Percentiles rank a stretch among this genome's conserved stretches.
Evolutionary conservation across 2,113 vertebrate species (phyloP).

Genomic region (Noturus placidus): DNA sequence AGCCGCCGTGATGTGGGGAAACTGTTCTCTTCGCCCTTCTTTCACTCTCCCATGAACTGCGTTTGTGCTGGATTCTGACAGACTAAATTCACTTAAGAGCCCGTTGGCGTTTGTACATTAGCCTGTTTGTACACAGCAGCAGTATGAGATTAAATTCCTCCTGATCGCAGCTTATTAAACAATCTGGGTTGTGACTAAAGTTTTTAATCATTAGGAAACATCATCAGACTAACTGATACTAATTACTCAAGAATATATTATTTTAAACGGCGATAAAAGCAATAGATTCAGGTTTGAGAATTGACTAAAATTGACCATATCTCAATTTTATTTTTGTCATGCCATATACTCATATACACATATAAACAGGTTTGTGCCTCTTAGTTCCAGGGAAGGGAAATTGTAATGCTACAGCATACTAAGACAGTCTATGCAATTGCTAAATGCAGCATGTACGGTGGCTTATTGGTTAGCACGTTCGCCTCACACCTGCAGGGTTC

Average conservation of each 20-base stretch:
- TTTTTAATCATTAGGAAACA: background rate
- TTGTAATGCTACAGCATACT: no score
- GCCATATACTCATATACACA: no score
- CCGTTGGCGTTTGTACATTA: constrained; percentile 18
- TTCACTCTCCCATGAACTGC: constrained; percentile 10
- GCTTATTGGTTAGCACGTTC: no score
- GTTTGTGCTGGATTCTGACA: constrained; percentile 14
- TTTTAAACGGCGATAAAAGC: background rate
- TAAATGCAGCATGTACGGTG: no score
- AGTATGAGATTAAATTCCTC: background rate
- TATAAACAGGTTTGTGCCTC: no score
- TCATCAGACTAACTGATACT: background rate
- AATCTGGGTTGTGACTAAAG: background rate
- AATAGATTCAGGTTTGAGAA: background rate
- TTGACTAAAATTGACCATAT: background rate
- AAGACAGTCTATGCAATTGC: no score
- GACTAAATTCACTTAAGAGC: constrained; percentile 15
- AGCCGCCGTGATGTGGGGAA: background rate
- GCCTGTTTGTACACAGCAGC: background rate
- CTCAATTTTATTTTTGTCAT: background rate
- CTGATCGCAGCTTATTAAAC: background rate
- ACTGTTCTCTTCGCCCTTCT: background rate
- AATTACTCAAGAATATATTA: background rate
- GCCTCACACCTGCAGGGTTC: no score
- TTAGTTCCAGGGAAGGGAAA: no score